Base-by-base conservation (phyloP, 2,888 invertebrate genomes). In the Folsomia candida region DNA sequence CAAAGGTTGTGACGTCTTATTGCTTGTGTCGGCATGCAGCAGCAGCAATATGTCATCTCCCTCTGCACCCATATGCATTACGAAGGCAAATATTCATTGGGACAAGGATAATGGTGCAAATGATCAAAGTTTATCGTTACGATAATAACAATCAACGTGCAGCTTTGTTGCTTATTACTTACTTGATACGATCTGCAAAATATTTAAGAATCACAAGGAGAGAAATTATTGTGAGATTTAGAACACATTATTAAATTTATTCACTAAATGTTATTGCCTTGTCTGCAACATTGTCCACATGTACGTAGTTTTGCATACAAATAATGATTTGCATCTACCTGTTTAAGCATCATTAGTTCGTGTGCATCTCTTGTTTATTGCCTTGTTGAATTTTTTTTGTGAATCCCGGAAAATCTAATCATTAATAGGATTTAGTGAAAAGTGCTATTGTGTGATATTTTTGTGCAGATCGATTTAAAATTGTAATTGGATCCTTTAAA, bases 401-500 rank as follows among this genome's bases (percentile, higher is more conserved):
- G n/a, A n/a, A n/a, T n/a, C n/a, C n/a, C n/a, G n/a, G n/a, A n/a
- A n/a, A n/a, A n/a, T n/a, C n/a, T n/a, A n/a, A n/a, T n/a, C n/a
- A n/a, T n/a, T n/a, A n/a, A n/a, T n/a, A n/a, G n/a, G n/a, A n/a
- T n/a, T n/a, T n/a, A n/a, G n/a, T n/a, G n/a, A n/a, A n/a, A n/a
- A n/a, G n/a, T n/a, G n/a, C n/a, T n/a, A n/a, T n/a, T n/a, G n/a
- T n/a, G n/a, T n/a, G n/a, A n/a, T n/a, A n/a, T n/a, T n/a, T n/a
- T n/a, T n/a, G 37, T 37, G 14, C 6, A 37, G 4, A 28, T 20
- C 14, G 62, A 28, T 62, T 62, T 62, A 29, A 14, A 62, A 62
- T 62, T 27, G 26, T 62, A 62, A 62, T 62, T 22, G 27, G 26
- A 62, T 20, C 28, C 29, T 62, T 62, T 37, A 37, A 28, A 18